These are phyloP conservation scores for Pollachius pollachius DNA, from an alignment of 2,113 vertebrate genomes.

Conservation along the genomic window DNA sequence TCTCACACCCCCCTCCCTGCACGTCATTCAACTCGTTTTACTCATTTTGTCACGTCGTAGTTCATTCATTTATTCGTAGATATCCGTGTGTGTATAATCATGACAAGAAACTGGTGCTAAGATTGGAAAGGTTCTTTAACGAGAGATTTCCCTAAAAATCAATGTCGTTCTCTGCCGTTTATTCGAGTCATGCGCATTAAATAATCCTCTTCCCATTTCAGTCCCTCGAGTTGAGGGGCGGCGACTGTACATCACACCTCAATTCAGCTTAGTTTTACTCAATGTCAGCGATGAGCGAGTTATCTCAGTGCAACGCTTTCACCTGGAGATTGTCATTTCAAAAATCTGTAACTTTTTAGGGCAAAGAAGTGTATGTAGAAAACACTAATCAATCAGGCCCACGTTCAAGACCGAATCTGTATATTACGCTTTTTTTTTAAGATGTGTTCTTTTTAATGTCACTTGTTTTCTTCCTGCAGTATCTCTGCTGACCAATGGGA, in stretches of 20 bases:
- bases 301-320: not conserved
- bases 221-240: not conserved
- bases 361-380: constrained; percentile 64
- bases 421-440: not conserved
- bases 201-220: not conserved
- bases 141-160: constrained; percentile 23
- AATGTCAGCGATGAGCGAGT: not conserved
- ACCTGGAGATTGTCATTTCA: constrained; percentile 39
- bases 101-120: constrained; percentile 65
- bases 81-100: constrained; percentile 9
- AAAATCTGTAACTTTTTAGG: constrained; percentile 28
- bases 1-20: not conserved
- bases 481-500: constrained; percentile 35
- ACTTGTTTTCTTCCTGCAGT: constrained; percentile 59
- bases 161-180: constrained; percentile 44
- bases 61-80: constrained; percentile 32
- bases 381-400: constrained; percentile 64
- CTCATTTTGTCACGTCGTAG: constrained; percentile 27
- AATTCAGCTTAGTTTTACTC: not conserved
- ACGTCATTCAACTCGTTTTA: constrained; percentile 37
- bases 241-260: not conserved
- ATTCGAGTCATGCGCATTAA: constrained; percentile 12
- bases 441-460: constrained; percentile 20
- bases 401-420: constrained; percentile 52
- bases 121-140: constrained; percentile 49